These are phyloP conservation scores for Tetropium fuscum DNA, from an alignment of 2,888 invertebrate species.

Conservation along the genomic window DNA sequence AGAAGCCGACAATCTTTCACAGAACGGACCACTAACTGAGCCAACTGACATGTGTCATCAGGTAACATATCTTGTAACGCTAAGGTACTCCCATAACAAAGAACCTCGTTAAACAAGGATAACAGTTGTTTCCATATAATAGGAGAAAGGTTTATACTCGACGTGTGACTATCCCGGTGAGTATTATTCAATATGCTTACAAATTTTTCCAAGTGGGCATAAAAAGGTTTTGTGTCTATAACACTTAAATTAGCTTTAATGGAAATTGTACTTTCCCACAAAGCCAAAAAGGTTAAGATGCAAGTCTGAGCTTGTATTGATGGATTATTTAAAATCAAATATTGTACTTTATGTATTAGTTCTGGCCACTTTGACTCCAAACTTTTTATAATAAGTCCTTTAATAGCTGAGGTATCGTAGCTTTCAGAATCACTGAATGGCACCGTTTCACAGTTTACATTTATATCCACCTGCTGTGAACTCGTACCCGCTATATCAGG, in stretches of 20 bases:
- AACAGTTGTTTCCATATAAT: conserved; percentile 88
- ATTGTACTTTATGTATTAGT: conserved; percentile 79
- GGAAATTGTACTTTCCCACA: conserved; percentile 92
- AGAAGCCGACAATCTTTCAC: conserved; percentile 87
- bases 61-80: conserved; percentile 89
- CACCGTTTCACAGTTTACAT: conserved; percentile 70
- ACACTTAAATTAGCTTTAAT: conserved; percentile 91
- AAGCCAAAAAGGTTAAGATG: conserved; percentile 83
- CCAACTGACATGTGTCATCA: conserved; percentile 88
- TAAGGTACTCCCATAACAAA: conserved; percentile 92
- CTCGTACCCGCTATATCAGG: conserved; percentile 56
- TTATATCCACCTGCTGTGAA: conserved; percentile 43
- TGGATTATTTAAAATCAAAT: conserved; percentile 70
- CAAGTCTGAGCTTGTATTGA: conserved; percentile 77
- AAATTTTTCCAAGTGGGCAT: conserved; percentile 85
- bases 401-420: conserved; percentile 87
- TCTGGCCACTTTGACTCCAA: conserved; percentile 88
- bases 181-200: conserved; percentile 76
- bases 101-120: conserved; percentile 88
- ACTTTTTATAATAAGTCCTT: conserved; percentile 87
- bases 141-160: conserved; percentile 82
- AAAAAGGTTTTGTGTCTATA: conserved; percentile 89
- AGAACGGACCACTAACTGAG: conserved; percentile 86
- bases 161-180: no score
- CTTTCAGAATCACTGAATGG: conserved; percentile 83